Evolutionary conservation across 2,888 invertebrate genomes (phyloP).

Genomic region (Athetis lepigone): DNA sequence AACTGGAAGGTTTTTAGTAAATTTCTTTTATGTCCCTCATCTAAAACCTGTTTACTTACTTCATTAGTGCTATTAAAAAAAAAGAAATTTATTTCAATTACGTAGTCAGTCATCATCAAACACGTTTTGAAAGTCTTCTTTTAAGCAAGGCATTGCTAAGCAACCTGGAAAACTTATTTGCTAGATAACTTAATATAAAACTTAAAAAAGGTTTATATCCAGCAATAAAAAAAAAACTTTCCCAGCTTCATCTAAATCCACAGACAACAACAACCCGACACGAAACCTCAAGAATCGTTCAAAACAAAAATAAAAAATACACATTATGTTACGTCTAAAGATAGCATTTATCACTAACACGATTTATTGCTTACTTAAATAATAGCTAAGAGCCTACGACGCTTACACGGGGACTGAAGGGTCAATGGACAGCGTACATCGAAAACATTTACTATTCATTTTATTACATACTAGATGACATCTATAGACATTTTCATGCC

Average conservation of each 20-base stretch:
- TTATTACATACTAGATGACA: no score
- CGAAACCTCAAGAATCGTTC: conserved; percentile 20
- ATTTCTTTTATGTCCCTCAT: no score
- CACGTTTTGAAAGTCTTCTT: no score
- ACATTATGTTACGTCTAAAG: conserved; percentile 55
- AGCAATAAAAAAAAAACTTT: background rate
- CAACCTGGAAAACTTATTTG: no score
- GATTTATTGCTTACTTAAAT: conserved; percentile 63
- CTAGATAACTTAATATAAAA: no score
- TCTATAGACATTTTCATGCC: no score
- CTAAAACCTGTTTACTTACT: no score
- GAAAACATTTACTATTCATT: background rate
- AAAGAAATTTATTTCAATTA: no score
- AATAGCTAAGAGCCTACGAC: conserved; percentile 50
- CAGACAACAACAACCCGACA: conserved; percentile 2
- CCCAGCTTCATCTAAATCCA: background rate
- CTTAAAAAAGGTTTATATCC: background rate
- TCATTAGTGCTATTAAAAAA: no score
- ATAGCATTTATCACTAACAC: conserved; percentile 67
- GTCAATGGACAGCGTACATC: conserved; percentile 13
- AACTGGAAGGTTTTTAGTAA: no score
- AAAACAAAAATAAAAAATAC: conserved; percentile 47
- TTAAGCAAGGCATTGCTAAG: no score
- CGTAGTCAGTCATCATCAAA: no score
- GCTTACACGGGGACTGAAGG: conserved; percentile 28